A percentile compares a stretch with the other conserved stretches of the same genome.
phyloP scores from a whole-genome alignment of 2,113 vertebrate genomes.

The Caranx melampygus region DNA sequence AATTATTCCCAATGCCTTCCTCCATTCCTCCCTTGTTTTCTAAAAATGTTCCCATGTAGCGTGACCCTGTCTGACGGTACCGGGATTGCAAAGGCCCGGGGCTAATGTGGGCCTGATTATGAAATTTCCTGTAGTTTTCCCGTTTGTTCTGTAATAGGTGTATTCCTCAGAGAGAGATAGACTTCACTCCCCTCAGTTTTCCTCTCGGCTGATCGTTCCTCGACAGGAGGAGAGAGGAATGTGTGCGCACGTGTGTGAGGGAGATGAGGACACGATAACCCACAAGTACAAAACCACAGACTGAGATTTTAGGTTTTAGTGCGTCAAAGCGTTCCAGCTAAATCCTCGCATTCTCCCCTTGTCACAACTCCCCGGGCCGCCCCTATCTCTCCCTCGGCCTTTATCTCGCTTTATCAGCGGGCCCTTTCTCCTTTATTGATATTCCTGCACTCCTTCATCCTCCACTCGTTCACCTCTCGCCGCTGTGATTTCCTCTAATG shows the following conservation, averaged over 20 bases:
- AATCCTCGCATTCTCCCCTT: conserved; percentile 55
- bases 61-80: conserved; percentile 48
- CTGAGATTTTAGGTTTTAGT: conserved; percentile 55
- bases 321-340: conserved; percentile 52
- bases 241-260: conserved; percentile 32
- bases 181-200: conserved; percentile 31
- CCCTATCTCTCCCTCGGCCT: conserved; percentile 26
- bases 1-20: conserved; percentile 69
- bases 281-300: conserved; percentile 61
- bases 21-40: conserved; percentile 52
- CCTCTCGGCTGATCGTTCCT: conserved; percentile 36
- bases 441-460: conserved; percentile 29
- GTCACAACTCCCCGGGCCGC: conserved; percentile 44
- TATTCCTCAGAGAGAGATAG: conserved; percentile 59
- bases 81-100: conserved; percentile 34
- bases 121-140: conserved; percentile 78
- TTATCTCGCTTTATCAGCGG: conserved; percentile 61
- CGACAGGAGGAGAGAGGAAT: conserved; percentile 48
- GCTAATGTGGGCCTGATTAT: conserved; percentile 69
- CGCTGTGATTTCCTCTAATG: conserved; percentile 27
- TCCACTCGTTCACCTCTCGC: conserved; percentile 19
- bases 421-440: conserved; percentile 44
- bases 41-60: conserved; percentile 59
- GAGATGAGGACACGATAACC: conserved; percentile 72
- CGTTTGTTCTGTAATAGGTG: conserved; percentile 55